Conservation (phyloP, 2,113 vertebrate genomes). For the Pomatostomus ruficeps region DNA sequence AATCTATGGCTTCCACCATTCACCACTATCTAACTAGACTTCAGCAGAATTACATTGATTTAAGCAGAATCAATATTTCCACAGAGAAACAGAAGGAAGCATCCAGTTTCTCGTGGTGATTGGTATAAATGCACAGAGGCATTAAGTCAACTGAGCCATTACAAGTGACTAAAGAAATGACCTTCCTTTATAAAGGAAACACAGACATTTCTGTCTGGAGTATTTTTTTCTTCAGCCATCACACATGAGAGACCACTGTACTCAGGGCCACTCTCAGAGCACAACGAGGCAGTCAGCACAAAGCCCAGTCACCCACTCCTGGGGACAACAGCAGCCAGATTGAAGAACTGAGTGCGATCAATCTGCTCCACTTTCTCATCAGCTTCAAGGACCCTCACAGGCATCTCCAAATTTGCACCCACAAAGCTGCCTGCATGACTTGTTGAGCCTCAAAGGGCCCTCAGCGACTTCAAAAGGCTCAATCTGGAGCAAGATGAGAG, state of each 20-base stretch:
- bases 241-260: not conserved
- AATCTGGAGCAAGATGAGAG: not conserved
- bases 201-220: constrained; percentile 34
- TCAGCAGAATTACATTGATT: not conserved
- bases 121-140: not conserved
- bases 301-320: not conserved
- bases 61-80: constrained; percentile 2
- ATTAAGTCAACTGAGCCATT: not conserved
- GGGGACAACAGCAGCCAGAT: not conserved
- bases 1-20: not conserved
- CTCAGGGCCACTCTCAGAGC: not conserved
- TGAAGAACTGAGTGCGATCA: fast-evolving
- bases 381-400: not conserved
- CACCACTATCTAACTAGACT: not conserved
- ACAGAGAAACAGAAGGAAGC: not conserved
- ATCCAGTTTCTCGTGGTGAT: not conserved
- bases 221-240: not conserved
- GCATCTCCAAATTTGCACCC: not conserved
- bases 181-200: constrained; percentile 4
- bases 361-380: not conserved
- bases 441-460: not conserved
- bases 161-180: not conserved
- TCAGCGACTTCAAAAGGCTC: not conserved
- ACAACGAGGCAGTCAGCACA: not conserved
- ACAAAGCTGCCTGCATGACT: not conserved